These are phyloP conservation scores for Bombus pascuorum DNA, from an alignment of 1,140 invertebrate species.

Conservation along the genomic window DNA sequence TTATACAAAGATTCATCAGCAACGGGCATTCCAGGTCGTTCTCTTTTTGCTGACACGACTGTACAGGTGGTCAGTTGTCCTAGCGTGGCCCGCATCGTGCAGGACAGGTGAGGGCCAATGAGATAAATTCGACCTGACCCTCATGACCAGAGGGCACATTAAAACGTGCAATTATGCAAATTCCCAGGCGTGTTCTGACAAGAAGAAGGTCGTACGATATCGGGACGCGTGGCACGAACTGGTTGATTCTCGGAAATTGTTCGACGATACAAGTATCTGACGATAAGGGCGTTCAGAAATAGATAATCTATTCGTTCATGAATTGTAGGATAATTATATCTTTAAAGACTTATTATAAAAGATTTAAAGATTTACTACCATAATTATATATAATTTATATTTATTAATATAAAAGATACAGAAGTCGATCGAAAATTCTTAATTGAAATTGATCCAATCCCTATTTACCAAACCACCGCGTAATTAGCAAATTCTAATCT, in stretches of 20 bases:
- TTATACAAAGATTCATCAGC: background rate
- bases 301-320: background rate
- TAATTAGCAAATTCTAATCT: background rate
- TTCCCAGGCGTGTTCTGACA: constrained; percentile 66
- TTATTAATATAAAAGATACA: background rate
- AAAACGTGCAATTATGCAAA: constrained; percentile 79
- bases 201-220: constrained; percentile 64
- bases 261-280: background rate
- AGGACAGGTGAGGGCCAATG: constrained; percentile 80
- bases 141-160: constrained; percentile 74
- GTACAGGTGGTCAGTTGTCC: constrained; percentile 79
- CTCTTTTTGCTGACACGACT: constrained; percentile 64
- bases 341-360: too few relatives aligned
- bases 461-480: background rate
- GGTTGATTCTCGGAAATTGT: constrained; percentile 21
- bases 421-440: background rate
- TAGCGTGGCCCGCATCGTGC: constrained; percentile 77
- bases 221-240: constrained; percentile 23
- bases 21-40: constrained; percentile 8
- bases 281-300: background rate
- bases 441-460: background rate
- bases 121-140: constrained; percentile 82
- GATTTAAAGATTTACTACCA: too few relatives aligned
- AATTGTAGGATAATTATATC: too few relatives aligned
- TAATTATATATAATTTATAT: too few relatives aligned